Evolutionary conservation across 2,113 vertebrate species (phyloP).

Genomic region (Albula goreensis): DNA sequence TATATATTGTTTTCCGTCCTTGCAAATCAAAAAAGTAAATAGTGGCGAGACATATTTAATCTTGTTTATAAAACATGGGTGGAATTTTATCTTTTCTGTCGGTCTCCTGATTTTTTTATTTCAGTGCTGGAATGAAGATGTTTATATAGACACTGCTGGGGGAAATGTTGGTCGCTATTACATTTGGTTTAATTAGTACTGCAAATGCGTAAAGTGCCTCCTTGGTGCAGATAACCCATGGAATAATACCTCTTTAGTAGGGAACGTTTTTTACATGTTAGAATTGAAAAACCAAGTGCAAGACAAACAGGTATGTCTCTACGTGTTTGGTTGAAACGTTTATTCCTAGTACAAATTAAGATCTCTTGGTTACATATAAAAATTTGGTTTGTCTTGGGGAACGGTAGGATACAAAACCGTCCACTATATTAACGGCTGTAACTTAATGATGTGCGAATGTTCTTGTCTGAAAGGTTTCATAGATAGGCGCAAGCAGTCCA

Average conservation of each 20-base stretch:
- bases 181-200: background rate
- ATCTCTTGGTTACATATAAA: background rate
- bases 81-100: background rate
- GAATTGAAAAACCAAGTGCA: background rate
- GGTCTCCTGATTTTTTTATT: background rate
- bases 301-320: background rate
- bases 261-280: background rate
- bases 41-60: background rate
- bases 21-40: slow-evolving; percentile 1
- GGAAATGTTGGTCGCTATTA: background rate
- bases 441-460: background rate
- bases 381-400: background rate
- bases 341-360: background rate
- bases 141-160: background rate
- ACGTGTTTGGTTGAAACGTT: background rate
- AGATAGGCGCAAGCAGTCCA: background rate
- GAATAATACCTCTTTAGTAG: background rate
- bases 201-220: background rate
- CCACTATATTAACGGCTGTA: background rate
- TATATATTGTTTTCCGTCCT: background rate
- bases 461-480: background rate
- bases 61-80: background rate
- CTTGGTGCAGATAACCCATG: background rate
- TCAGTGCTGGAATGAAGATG: background rate
- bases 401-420: background rate